Evolutionary conservation across 2,113 vertebrate genomes (phyloP), one percentile per base, ranked within the genome.

Genomic region (Nothobranchius furzeri): DNA sequence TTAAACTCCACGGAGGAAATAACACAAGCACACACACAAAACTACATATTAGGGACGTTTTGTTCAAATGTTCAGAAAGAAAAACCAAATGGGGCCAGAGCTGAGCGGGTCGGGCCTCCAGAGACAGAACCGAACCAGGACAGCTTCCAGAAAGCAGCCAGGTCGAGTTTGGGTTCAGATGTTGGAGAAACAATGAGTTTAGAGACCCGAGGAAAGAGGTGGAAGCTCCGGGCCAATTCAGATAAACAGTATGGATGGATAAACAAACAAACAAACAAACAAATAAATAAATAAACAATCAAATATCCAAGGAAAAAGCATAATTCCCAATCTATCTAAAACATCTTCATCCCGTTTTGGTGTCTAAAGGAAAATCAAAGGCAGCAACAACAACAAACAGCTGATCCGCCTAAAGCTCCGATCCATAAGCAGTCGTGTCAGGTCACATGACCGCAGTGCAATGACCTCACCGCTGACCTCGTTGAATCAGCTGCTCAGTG

Each of bases 341-440:
- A 5, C 5, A 2, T 54, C 13, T 35, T 13, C 7, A 12, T 30
- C 13, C 12, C 4, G 4, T 14, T 14, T 54, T 14, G 13, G 5
- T 2, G 25, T 10, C 13, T 14, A 35, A 35, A 54, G 52, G 12
- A 6, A 30, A 12, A 58, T 50, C 35, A 17, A 25, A 1, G 5
- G 9, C 37, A 43, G 1, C 12, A 49, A 25, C 25, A 53, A 12
- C 36, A 11, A 14, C 36, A 37, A 54, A 2, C 45, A 53, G 15
- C 49, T 14, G 7, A 20, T 70, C 30, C 13, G 59, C 14, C 35
- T 36, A 46, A 45, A 10, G 0, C n/a, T 43, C 8, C 0, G 0
- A 51, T 79, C 79, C 51, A 79, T 82, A 61, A 72, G 63, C 73
- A 46, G 69, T 65, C 45, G 14, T 2, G 3, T 17, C 47, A 6